Conservation (phyloP, 2,113 vertebrate genomes). For the Himantopus leucocephalus region DNA sequence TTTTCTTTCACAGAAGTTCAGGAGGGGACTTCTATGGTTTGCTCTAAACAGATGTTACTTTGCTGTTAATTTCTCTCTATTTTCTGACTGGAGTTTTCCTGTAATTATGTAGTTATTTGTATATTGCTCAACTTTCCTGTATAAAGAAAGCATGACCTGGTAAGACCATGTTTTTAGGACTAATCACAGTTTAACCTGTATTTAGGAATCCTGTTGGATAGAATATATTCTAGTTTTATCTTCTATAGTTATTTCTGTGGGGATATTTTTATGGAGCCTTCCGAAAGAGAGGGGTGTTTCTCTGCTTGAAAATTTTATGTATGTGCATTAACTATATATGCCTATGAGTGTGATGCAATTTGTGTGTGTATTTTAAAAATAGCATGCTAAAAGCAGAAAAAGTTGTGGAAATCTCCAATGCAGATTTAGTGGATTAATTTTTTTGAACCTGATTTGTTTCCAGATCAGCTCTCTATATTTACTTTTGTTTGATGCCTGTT, state of each 20-base stretch:
- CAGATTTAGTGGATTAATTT: background rate
- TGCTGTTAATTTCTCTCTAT: background rate
- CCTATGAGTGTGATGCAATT: background rate
- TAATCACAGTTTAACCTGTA: background rate
- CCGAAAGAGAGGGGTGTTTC: background rate
- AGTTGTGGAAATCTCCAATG: background rate
- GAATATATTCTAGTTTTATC: background rate
- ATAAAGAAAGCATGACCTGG: background rate
- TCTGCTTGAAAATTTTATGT: background rate
- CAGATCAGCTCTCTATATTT: background rate
- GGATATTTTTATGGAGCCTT: background rate
- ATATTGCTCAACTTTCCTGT: background rate
- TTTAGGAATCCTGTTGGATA: background rate
- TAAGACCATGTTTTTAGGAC: background rate
- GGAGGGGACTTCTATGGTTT: background rate
- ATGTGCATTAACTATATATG: background rate
- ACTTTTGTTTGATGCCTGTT: background rate
- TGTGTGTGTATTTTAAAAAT: background rate
- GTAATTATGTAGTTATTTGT: background rate
- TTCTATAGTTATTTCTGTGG: background rate
- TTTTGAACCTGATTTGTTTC: background rate
- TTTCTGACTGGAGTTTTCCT: background rate
- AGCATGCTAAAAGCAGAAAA: background rate
- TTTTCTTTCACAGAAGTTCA: background rate
- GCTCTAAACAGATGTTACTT: background rate